Percentiles rank a stretch among this genome's conserved stretches.
Evolutionary conservation across 1,140 invertebrate species (phyloP).

Genomic region (Drosophila biarmipes): DNA sequence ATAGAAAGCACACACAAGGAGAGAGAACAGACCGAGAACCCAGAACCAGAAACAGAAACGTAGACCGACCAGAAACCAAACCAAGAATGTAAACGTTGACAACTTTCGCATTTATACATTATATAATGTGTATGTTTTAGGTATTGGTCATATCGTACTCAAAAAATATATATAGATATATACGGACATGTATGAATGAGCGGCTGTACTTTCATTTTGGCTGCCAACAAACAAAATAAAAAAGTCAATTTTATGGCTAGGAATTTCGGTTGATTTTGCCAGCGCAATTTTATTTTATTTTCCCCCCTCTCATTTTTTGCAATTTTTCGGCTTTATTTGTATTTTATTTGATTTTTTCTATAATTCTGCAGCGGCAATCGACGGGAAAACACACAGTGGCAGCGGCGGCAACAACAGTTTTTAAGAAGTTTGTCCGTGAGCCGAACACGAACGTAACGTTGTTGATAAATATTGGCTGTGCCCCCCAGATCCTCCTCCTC

Average conservation of each 20-base stretch:
- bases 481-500: slow-evolving; percentile 26
- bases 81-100: slow-evolving; percentile 71
- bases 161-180: slow-evolving; percentile 13
- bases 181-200: slow-evolving; percentile 37
- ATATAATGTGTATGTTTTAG: slow-evolving; percentile 41
- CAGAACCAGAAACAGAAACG: slow-evolving; percentile 27
- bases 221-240: slow-evolving; percentile 65
- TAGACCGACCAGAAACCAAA: slow-evolving; percentile 45
- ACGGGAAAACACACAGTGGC: slow-evolving; percentile 6
- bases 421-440: slow-evolving; percentile 75
- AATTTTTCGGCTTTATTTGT: slow-evolving; percentile 59
- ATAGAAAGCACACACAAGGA: slow-evolving; percentile 35
- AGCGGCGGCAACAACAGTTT: slow-evolving; percentile 44
- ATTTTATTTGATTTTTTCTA: slow-evolving; percentile 72
- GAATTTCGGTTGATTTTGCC: slow-evolving; percentile 41
- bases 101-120: slow-evolving; percentile 58
- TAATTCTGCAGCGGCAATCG: slow-evolving; percentile 63
- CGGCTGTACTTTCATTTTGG: slow-evolving; percentile 70
- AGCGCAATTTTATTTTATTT: slow-evolving; percentile 19
- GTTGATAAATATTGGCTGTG: slow-evolving; percentile 79
- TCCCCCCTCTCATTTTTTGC: slow-evolving; percentile 37
- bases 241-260: slow-evolving; percentile 73
- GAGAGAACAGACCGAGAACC: slow-evolving; percentile 13
- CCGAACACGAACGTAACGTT: slow-evolving; percentile 73
- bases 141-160: slow-evolving; percentile 12